These are phyloP conservation scores for Balearica regulorum DNA, from an alignment of 2,797 vertebrate species.

Conservation along the genomic window DNA sequence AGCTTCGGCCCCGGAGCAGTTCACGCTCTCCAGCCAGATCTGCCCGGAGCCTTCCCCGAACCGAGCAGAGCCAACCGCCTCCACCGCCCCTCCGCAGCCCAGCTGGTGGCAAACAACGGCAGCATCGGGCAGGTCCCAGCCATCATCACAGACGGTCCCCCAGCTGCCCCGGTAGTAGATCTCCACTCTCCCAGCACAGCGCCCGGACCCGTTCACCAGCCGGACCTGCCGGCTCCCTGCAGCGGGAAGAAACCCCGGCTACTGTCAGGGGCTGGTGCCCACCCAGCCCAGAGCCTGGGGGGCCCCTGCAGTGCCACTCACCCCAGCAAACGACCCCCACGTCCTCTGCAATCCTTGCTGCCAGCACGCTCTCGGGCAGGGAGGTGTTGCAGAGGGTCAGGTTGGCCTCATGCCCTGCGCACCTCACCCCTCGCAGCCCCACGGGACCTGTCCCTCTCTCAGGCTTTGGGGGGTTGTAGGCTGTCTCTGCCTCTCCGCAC, in stretches of 20 bases:
- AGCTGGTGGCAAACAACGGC: slow-evolving; percentile 34
- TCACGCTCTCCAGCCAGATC: neutral
- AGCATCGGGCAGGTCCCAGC: slow-evolving; percentile 32
- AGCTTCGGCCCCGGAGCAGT: slow-evolving; percentile 43
- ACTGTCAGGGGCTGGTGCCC: neutral
- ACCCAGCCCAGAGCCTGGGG: too few species aligned
- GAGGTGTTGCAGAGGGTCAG: neutral
- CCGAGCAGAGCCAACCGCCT: fast-evolving
- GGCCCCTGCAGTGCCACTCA: neutral
- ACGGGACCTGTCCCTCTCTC: neutral
- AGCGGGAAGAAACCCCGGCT: neutral
- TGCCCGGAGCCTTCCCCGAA: neutral
- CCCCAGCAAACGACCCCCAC: neutral
- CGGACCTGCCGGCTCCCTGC: neutral
- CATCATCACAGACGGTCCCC: slow-evolving; percentile 47
- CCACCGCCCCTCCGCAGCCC: neutral
- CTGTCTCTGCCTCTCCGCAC: neutral
- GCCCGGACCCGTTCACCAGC: neutral
- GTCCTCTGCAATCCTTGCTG: neutral
- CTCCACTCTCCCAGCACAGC: slow-evolving; percentile 41
- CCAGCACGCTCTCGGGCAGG: fast-evolving
- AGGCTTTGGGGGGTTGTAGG: neutral
- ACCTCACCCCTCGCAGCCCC: neutral
- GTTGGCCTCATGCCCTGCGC: neutral
- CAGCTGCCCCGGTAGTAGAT: slow-evolving; percentile 18